Evolutionary conservation across 2,797 vertebrate genomes (phyloP).

Genomic region (Sebastes iracundus): DNA sequence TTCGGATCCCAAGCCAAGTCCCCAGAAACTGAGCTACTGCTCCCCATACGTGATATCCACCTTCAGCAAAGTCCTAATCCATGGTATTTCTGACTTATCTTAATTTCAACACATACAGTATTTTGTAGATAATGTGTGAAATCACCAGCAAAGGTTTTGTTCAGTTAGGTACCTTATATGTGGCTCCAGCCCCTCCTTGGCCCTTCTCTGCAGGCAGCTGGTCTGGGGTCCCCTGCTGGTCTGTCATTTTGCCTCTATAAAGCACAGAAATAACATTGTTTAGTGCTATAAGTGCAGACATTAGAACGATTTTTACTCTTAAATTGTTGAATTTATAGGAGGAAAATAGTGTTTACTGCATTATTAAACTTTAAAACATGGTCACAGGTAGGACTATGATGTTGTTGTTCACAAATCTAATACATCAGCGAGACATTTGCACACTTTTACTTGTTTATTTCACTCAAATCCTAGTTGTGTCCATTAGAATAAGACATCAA

Average conservation of each 20-base stretch:
- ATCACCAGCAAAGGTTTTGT: neutral
- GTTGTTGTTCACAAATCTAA: neutral
- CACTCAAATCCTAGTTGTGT: neutral
- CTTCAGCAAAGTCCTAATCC: neutral
- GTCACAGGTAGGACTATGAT: neutral
- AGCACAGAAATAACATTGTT: slow-evolving; percentile 19
- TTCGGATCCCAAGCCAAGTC: no score
- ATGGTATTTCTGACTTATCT: neutral
- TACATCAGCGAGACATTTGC: neutral
- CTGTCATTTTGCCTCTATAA: slow-evolving; percentile 82
- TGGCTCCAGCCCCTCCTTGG: slow-evolving; percentile 82
- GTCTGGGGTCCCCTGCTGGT: slow-evolving; percentile 87
- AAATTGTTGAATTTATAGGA: neutral
- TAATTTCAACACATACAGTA: neutral
- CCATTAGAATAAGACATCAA: neutral
- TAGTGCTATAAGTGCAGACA: neutral
- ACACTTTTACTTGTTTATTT: neutral
- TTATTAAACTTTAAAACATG: neutral
- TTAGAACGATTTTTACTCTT: neutral
- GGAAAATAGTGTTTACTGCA: neutral
- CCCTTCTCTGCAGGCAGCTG: slow-evolving; percentile 88
- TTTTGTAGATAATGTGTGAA: neutral
- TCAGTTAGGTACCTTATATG: slow-evolving; percentile 84
- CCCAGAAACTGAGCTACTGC: no score
- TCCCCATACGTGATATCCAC: neutral